Evolutionary conservation across 2,797 vertebrate species (phyloP).

Genomic region (Enteromius fasciolatus): DNA sequence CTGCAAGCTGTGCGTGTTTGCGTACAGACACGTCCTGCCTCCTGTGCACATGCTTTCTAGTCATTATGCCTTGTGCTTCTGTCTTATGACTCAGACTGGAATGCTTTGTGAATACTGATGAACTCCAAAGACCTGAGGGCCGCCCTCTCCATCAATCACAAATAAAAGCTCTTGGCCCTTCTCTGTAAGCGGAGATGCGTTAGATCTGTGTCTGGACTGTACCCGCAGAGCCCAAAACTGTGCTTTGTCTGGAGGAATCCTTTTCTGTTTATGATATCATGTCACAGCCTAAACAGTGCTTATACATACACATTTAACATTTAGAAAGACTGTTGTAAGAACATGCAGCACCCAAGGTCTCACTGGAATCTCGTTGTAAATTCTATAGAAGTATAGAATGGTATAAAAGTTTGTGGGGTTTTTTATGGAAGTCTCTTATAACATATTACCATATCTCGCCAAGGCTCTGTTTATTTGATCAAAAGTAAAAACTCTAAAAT

Average conservation of each 20-base stretch:
- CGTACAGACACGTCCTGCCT: constrained; percentile 53
- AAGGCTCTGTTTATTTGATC: not conserved
- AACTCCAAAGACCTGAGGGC: constrained; percentile 80
- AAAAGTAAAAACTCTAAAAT: not conserved
- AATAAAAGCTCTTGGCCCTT: constrained; percentile 53
- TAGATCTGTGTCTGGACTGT: constrained; percentile 37
- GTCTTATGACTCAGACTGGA: constrained; percentile 69
- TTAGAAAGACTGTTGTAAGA: constrained; percentile 71
- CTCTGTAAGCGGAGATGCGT: constrained; percentile 24
- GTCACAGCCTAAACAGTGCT: constrained; percentile 69
- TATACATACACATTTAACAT: constrained; percentile 71
- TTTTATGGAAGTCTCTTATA: not conserved
- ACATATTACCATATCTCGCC: not conserved
- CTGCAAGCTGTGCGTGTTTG: constrained; percentile 56
- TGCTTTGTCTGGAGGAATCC: constrained; percentile 35
- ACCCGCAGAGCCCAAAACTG: constrained; percentile 34
- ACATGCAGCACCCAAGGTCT: constrained; percentile 66
- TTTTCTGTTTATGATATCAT: constrained; percentile 69
- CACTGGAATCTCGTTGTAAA: not conserved
- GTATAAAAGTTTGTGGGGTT: not conserved
- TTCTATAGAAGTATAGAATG: too few relatives aligned
- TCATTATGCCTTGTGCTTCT: constrained; percentile 72
- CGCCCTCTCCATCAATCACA: constrained; percentile 78
- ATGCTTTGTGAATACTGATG: constrained; percentile 81
- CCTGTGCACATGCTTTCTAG: constrained; percentile 66